phyloP scores from a whole-genome alignment of 2,113 vertebrate genomes.

The Lamprologus speciosus region DNA sequence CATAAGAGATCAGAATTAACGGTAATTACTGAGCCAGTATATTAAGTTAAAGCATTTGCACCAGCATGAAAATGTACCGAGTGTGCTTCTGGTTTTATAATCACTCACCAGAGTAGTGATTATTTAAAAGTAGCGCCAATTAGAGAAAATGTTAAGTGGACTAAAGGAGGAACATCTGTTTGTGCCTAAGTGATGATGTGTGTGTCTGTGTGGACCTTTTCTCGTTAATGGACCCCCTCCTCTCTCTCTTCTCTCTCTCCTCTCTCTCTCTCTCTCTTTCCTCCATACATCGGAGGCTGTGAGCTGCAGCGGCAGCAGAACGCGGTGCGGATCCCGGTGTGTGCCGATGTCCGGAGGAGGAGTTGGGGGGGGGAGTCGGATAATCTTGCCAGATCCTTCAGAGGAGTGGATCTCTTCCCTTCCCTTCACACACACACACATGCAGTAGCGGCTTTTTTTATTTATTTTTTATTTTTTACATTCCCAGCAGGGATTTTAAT shows the following conservation, averaged over 20 bases:
- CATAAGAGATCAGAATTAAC: not conserved
- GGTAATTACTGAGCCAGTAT: not conserved
- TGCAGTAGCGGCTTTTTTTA: not conserved
- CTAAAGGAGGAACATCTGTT: not conserved
- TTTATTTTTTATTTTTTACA: not conserved
- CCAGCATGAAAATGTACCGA: not conserved
- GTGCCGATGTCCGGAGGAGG: conserved; percentile 8
- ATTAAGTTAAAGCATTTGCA: not conserved
- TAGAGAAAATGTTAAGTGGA: not conserved
- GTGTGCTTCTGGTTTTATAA: not conserved
- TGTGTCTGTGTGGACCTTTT: not conserved
- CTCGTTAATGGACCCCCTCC: conserved; percentile 1
- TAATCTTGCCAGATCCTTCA: conserved; percentile 1
- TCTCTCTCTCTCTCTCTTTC: not conserved
- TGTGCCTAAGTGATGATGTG: not conserved
- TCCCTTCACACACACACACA: not conserved
- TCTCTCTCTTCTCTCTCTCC: not conserved
- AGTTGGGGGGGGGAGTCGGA: not conserved
- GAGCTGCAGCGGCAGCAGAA: conserved; percentile 50
- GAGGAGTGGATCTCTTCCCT: not conserved
- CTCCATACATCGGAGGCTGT: conserved; percentile 39
- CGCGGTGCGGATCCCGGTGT: conserved; percentile 25
- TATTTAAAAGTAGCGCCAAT: not conserved
- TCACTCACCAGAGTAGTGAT: not conserved
- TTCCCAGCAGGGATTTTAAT: not conserved